A percentile compares a stretch with the other conserved stretches of the same genome.
Conservation (phyloP, 2,797 vertebrate species). For the Bufotes viridis region DNA sequence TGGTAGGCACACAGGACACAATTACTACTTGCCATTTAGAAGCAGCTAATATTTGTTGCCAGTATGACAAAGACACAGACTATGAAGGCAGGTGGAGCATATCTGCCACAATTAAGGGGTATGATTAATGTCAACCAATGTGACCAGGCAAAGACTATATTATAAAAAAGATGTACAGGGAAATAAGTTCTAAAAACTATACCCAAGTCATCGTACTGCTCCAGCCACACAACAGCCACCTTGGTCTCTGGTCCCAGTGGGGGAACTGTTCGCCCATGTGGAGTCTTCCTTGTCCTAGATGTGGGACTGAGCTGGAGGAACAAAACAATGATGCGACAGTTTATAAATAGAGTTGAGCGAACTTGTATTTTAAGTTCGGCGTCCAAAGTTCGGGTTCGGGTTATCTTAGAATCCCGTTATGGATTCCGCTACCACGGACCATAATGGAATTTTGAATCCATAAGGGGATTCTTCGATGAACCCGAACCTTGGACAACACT, state of each 20-base stretch:
- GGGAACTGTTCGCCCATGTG: slow-evolving; percentile 87
- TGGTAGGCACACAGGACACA: slow-evolving; percentile 67
- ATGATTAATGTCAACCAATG: not conserved
- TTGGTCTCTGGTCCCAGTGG: slow-evolving; percentile 94
- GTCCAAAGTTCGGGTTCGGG: too few species aligned
- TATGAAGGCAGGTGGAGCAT: not conserved
- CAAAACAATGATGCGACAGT: not conserved
- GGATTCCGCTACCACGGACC: too few species aligned
- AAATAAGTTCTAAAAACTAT: slow-evolving; percentile 43
- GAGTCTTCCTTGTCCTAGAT: slow-evolving; percentile 86
- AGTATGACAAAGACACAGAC: not conserved
- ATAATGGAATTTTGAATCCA: too few species aligned
- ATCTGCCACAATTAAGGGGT: not conserved
- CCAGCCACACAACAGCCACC: slow-evolving; percentile 95
- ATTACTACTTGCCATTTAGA: not conserved
- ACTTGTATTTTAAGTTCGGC: too few species aligned
- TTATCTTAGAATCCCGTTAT: too few species aligned
- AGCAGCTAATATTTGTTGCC: not conserved
- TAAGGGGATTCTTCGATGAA: too few species aligned
- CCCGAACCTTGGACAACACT: too few species aligned
- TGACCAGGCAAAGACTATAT: not conserved
- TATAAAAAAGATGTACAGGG: too few species aligned
- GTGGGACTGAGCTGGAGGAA: slow-evolving; percentile 84
- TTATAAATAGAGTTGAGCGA: too few species aligned
- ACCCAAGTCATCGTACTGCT: slow-evolving; percentile 96